Percentiles rank a stretch among this genome's conserved stretches.
phyloP scores from a whole-genome alignment of 64 coral and sea anemone species.

The Cladopsammia gracilis region DNA sequence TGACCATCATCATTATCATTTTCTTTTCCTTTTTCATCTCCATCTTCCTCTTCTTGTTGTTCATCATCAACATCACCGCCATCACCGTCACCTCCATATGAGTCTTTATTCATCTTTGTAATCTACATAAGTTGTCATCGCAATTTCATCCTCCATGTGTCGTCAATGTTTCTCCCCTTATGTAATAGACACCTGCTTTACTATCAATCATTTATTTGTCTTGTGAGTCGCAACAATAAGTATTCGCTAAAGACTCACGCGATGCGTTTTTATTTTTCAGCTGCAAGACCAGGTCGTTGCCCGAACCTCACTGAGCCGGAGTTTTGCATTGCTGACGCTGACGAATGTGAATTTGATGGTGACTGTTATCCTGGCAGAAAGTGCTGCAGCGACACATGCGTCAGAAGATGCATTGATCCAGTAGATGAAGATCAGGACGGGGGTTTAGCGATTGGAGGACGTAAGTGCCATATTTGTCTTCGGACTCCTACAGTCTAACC shows the following conservation, averaged over 20 bases:
- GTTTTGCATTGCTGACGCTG: conserved; percentile 4
- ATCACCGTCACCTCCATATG: neutral
- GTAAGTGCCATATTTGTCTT: neutral
- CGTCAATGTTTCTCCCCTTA: too few relatives aligned
- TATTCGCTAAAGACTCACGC: too few relatives aligned
- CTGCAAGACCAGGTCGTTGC: conserved; percentile 12
- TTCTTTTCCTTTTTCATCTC: too few relatives aligned
- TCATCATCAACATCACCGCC: neutral
- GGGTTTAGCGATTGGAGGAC: neutral
- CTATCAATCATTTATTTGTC: too few relatives aligned
- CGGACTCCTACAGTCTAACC: neutral
- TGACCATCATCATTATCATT: neutral
- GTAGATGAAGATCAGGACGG: neutral
- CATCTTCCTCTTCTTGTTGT: neutral
- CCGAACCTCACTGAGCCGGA: conserved; percentile 25
- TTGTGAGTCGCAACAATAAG: too few relatives aligned
- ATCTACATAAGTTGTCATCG: too few relatives aligned
- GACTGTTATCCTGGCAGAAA: conserved; percentile 66
- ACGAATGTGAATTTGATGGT: conserved; percentile 54
- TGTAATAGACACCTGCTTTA: too few relatives aligned
- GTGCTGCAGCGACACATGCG: conserved; percentile 65
- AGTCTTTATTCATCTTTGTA: too few relatives aligned
- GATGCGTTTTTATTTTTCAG: neutral
- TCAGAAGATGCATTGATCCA: conserved; percentile 51
- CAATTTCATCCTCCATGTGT: too few relatives aligned